phyloP scores from a whole-genome alignment of 2,113 vertebrate genomes.

The Pollachius pollachius region DNA sequence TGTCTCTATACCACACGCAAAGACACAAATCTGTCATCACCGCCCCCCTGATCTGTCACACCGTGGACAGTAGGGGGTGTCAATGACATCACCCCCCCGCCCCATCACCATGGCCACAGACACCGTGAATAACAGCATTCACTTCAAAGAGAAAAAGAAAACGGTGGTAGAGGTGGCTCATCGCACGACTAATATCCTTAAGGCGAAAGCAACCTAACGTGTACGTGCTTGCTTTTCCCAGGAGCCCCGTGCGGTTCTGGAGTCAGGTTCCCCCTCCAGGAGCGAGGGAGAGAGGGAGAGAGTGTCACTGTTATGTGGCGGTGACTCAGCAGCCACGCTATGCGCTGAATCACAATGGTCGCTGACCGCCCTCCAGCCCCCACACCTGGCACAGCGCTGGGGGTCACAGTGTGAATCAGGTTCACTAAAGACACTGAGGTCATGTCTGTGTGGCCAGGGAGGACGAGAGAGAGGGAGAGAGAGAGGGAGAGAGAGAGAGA shows the following conservation, averaged over 20 bases:
- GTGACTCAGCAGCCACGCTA: slow-evolving; percentile 37
- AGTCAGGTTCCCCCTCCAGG: slow-evolving; percentile 43
- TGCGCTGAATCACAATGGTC: background rate
- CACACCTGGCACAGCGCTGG: slow-evolving; percentile 36
- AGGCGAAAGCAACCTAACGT: too few species aligned
- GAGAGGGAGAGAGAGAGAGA: too few species aligned
- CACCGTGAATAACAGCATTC: too few species aligned
- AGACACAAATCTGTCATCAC: too few species aligned
- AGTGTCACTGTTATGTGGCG: slow-evolving; percentile 19
- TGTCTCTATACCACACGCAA: too few species aligned
- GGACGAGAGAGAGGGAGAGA: background rate
- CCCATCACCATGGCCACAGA: too few species aligned
- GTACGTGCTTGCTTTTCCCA: background rate
- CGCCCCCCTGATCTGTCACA: too few species aligned
- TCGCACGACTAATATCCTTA: too few species aligned
- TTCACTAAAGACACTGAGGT: slow-evolving; percentile 57
- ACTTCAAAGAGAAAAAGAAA: too few species aligned
- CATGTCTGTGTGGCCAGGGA: slow-evolving; percentile 54
- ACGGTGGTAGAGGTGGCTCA: too few species aligned
- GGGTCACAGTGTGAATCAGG: slow-evolving; percentile 59
- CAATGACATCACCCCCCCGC: too few species aligned
- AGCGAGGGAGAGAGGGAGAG: slow-evolving; percentile 21
- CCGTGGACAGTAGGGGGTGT: too few species aligned
- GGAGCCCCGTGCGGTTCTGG: background rate
- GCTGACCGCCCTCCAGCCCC: slow-evolving; percentile 32